Evolutionary conservation across 1,140 invertebrate genomes (phyloP), one percentile per base, ranked within the genome.

Genomic region (Whitmania pigra): DNA sequence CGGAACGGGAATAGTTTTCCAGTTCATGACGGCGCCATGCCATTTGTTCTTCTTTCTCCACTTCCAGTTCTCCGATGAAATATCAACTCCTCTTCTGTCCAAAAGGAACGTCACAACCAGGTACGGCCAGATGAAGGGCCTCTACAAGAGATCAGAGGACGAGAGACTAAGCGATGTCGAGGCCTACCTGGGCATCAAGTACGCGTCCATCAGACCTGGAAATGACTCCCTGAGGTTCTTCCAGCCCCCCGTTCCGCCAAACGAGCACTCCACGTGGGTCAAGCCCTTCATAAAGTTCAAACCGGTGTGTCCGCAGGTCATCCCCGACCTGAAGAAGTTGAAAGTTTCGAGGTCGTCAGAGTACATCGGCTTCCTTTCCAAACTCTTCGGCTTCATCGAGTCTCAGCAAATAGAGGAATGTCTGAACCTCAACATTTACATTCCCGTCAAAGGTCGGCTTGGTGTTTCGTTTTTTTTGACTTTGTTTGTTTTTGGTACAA

Each of bases 391-490:
- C 9, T 76, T 53, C 53, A 53, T 76, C 18, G 31, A 67, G 22
- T 1, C 57, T 31, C 22, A 71, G 7, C 75, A 76, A 60, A 31
- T 60, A 18, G 75, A 76, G 55, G 75, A 76, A 17, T 76, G 75
- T 69, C 71, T 76, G 17, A 73, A 70, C 29, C 72, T 76, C 15
- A 76, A 76, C 68, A 43, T 76, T n/a, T 76, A 76, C 63, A 55
- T 73, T 0, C 75, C 75, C 2, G 57, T 31, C 15, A 63, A 63
- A 63, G 22, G 57, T 25, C 13, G 43, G 43, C 15, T 49, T 4
- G 43, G 2, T 49, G 43, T 49, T 49, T 49, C n/a, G n/a, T n/a
- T 11, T 17, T 17, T 11, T 49, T 49, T 49, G 43, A 49, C n/a
- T n/a, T n/a, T n/a, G n/a, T n/a, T n/a, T n/a, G n/a, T n/a, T n/a